These are phyloP conservation scores for Psettodes erumei DNA, from an alignment of 2,113 vertebrate genomes.

Conservation along the genomic window DNA sequence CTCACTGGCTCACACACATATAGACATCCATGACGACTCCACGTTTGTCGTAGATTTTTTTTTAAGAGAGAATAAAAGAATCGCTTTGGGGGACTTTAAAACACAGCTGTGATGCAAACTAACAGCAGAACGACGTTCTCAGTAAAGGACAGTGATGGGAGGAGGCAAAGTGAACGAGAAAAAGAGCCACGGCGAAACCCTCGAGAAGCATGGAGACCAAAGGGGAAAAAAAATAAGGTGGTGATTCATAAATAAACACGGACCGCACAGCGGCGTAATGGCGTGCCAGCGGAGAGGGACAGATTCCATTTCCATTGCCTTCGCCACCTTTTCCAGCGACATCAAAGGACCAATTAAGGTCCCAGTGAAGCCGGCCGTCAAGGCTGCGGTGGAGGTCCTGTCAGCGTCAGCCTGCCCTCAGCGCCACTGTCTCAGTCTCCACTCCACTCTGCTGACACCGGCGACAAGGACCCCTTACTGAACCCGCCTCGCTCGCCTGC, in stretches of 20 bases:
- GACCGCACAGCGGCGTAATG: constrained; percentile 64
- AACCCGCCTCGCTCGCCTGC: constrained; percentile 67
- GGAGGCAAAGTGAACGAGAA: constrained; percentile 11
- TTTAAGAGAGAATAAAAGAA: constrained; percentile 77
- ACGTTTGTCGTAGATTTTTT: no score
- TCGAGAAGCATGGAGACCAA: constrained; percentile 17
- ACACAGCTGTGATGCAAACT: constrained; percentile 65
- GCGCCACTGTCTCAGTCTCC: constrained; percentile 75
- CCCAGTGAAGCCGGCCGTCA: constrained; percentile 89
- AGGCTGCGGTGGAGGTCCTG: constrained; percentile 81
- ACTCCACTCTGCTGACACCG: constrained; percentile 69
- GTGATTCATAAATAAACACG: constrained; percentile 75
- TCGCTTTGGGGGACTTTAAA: constrained; percentile 70
- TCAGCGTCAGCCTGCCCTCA: constrained; percentile 75
- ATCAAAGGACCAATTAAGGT: constrained; percentile 99
- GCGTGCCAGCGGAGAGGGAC: constrained; percentile 64
- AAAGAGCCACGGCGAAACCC: constrained; percentile 29
- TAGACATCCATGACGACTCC: background rate
- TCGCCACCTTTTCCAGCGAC: constrained; percentile 89
- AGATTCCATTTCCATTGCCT: constrained; percentile 77
- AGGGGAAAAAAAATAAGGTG: constrained; percentile 34
- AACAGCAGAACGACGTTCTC: constrained; percentile 8
- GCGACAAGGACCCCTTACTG: constrained; percentile 76
- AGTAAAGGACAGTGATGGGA: constrained; percentile 11
- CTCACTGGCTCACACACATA: background rate